Percentiles rank a stretch among this genome's conserved stretches.
phyloP scores from a whole-genome alignment of 2,113 vertebrate species.

The Centrocercus urophasianus region DNA sequence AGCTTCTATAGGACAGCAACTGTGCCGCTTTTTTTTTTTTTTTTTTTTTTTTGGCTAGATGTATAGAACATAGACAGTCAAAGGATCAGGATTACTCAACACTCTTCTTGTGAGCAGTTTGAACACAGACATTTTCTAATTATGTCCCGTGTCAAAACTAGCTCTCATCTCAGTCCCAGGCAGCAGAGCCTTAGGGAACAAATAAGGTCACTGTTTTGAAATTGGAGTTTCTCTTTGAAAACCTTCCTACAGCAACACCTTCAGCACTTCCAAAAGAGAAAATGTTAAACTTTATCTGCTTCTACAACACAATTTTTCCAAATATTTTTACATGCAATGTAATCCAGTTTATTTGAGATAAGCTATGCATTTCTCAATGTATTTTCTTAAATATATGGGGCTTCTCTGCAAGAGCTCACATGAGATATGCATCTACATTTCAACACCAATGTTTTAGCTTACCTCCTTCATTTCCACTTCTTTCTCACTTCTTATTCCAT shows the following conservation, averaged over 20 bases:
- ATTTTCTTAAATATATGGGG: not conserved
- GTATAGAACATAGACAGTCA: not conserved
- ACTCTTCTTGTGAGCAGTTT: not conserved
- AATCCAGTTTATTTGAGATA: not conserved
- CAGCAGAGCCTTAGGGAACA: not conserved
- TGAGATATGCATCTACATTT: not conserved
- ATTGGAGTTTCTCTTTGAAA: not conserved
- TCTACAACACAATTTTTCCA: not conserved
- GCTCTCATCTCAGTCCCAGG: not conserved
- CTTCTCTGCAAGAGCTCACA: not conserved
- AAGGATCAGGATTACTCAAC: not conserved
- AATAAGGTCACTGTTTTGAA: not conserved
- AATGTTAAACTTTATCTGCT: not conserved
- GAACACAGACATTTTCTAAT: not conserved
- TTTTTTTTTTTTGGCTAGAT: not conserved
- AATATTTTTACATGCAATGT: not conserved
- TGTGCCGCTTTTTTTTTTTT: not conserved
- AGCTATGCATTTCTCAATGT: not conserved
- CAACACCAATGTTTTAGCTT: not conserved
- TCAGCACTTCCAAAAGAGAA: not conserved
- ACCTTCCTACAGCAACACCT: not conserved
- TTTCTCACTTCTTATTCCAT: conserved; percentile 78
- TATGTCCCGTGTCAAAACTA: not conserved
- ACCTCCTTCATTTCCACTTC: conserved; percentile 91
- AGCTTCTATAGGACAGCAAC: not conserved